Percentiles rank a stretch among this genome's conserved stretches.
These are phyloP conservation scores for Chloropsis cyanopogon DNA, from an alignment of 2,113 vertebrate species.

Conservation along the genomic window DNA sequence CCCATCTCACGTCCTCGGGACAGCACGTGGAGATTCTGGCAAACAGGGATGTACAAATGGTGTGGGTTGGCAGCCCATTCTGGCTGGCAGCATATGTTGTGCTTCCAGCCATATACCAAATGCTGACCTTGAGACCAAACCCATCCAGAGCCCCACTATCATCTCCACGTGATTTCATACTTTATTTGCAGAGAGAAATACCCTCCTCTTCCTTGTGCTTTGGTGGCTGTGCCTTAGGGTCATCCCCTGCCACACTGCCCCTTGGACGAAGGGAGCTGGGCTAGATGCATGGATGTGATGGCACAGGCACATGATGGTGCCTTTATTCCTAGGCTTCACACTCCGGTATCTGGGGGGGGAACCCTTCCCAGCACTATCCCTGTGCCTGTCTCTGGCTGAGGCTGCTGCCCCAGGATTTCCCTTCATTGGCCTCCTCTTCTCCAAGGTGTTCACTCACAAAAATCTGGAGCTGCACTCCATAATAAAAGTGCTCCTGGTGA, in stretches of 20 bases:
- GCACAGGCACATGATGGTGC: rapidly evolving
- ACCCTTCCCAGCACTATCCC: not conserved
- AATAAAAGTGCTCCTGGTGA: not conserved
- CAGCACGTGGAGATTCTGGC: rapidly evolving
- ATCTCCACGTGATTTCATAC: rapidly evolving
- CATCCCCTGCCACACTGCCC: rapidly evolving
- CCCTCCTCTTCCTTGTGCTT: not conserved
- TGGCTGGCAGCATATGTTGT: not conserved
- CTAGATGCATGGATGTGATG: not conserved
- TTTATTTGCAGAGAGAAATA: not conserved
- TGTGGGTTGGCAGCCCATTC: not conserved
- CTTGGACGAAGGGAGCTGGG: not conserved
- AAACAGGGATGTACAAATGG: rapidly evolving
- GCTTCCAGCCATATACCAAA: not conserved
- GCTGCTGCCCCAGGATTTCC: not conserved
- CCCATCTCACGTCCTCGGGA: rapidly evolving
- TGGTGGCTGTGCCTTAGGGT: rapidly evolving
- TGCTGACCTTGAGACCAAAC: not conserved
- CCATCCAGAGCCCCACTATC: not conserved
- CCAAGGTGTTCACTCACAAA: rapidly evolving
- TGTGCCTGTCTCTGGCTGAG: rapidly evolving
- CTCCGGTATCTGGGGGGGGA: rapidly evolving
- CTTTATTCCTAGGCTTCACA: rapidly evolving
- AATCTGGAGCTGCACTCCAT: not conserved
- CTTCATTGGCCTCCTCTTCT: rapidly evolving